Base-by-base conservation (phyloP, 2,113 vertebrate genomes). In the Panthera leo region DNA sequence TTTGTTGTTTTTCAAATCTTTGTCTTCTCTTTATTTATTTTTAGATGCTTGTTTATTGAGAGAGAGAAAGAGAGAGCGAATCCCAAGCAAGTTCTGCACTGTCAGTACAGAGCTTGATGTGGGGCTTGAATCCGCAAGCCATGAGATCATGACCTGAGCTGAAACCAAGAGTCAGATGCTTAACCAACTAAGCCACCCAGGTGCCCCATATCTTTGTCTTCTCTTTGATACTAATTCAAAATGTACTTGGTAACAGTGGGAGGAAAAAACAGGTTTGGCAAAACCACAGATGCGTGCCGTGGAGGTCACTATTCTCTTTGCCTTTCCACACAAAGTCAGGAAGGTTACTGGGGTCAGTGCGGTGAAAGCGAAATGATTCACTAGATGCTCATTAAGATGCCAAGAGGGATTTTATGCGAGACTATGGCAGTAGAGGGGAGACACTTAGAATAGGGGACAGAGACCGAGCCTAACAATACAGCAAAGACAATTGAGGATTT, bases 171-270 rank as follows among this genome's bases (percentile, higher is more conserved):
- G 58, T 61, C 8, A 7, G 21, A 61, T 23, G 21, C 21, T 61
- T 61, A 61, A 61, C 21, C 0, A 21, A 61, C 21, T 25, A 21
- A 61, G 58, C 19, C 58, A 61, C 58, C 58, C 58, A 61, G 58
- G 21, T 1, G 0, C 11, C 42, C 36, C 14, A 48, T 45, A n/a
- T 73, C 18, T 76, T 67, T 91, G 1, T n/a, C 45, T n/a, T 95
- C 16, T 88, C 55, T 91, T 94, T 95, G 84, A 84, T 90, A 91
- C 5, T 18, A 92, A 31, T 90, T 75, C 75, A 51, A 34, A 87
- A 53, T n/a, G 75, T 88, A 58, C 65, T 53, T 91, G 78, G 18
- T 42, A 78, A 29, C 27, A 34, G 29, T 84, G 45, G 65, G 61
- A 55, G 68, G 71, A 71, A 94, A 83, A 29, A 42, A 25, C 10